Evolutionary conservation across 2,113 vertebrate species (phyloP), one percentile per base, ranked within the genome.

Genomic region (Pelodiscus sinensis): DNA sequence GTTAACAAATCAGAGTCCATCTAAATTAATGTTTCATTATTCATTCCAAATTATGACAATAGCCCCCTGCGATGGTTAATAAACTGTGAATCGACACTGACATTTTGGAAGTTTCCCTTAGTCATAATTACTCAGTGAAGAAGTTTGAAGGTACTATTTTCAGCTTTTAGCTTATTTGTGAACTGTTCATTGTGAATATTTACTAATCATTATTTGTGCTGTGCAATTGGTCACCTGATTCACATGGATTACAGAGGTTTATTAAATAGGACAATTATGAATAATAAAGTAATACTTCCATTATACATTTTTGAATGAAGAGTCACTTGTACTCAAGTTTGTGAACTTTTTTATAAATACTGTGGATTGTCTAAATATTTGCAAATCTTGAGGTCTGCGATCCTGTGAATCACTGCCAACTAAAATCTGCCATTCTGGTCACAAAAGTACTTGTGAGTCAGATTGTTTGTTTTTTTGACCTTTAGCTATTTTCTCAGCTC

Each of bases 11-110:
- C 8, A 0, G 15, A 38, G 27, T 79, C 73, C 87, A 0, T 0
- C 85, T 94, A 93, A 92, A 90, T 80, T 14, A 80, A 89, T 81
- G 85, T 86, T 88, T 9, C 94, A n/a, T 8, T 51, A 90, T 65
- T 89, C 58, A 87, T 65, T 92, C 91, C 77, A 80, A 93, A 87
- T 65, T 22, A 56, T 38, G 75, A 29, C 22, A 89, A 29, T 55
- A 87, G 51, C 15, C 87, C 44, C 50, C n/a, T 79, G 56, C 65
- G 22, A 21, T 50, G 31, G 19, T 92, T 94, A 82, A 73, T 75
- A 92, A 92, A 84, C 91, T 93, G 44, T 90, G 81, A 82, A 73
- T 85, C 16, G 62, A 65, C 15, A n/a, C 15, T 65, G 27, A 65
- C 14, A 31, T 65, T 31, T 65, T 65, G 31, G 12, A 65, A 65